These are phyloP conservation scores for Lysiphlebus fabarum DNA, from an alignment of 1,140 invertebrate genomes.

Conservation along the genomic window DNA sequence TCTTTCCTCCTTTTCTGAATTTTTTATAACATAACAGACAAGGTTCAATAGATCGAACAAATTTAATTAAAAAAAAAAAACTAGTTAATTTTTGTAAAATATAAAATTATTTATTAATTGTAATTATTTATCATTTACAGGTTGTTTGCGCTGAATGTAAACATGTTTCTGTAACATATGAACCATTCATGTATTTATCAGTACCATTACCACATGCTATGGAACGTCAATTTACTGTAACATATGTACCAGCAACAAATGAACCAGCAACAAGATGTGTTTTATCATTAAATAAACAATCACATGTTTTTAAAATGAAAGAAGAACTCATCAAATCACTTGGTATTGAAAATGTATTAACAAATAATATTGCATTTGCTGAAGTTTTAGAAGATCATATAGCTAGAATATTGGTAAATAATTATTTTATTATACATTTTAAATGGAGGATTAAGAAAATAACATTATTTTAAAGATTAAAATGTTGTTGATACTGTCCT, in stretches of 20 bases:
- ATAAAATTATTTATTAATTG: conserved; percentile 11
- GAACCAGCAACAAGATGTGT: conserved; percentile 56
- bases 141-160: conserved; percentile 68
- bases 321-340: conserved; percentile 55
- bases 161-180: conserved; percentile 68
- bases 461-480: conserved; percentile 35
- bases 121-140: conserved; percentile 48
- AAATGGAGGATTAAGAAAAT: conserved; percentile 48
- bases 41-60: conserved; percentile 32
- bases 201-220: conserved; percentile 68
- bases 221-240: conserved; percentile 65
- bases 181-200: conserved; percentile 74
- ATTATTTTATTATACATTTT: conserved; percentile 11
- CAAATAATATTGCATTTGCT: conserved; percentile 59
- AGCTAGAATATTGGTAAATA: conserved; percentile 60
- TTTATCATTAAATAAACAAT: conserved; percentile 63
- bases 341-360: conserved; percentile 41
- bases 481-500: conserved; percentile 49
- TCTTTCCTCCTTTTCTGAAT: conserved; percentile 34
- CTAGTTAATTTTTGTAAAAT: not conserved
- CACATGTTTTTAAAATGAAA: conserved; percentile 60
- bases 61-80: conserved; percentile 2
- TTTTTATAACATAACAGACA: conserved; percentile 22
- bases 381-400: conserved; percentile 68
- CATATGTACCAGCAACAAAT: conserved; percentile 58